A percentile compares a stretch with the other conserved stretches of the same genome.
These are phyloP conservation scores for Apteryx owenii DNA, from an alignment of 2,113 vertebrate genomes.

Conservation along the genomic window DNA sequence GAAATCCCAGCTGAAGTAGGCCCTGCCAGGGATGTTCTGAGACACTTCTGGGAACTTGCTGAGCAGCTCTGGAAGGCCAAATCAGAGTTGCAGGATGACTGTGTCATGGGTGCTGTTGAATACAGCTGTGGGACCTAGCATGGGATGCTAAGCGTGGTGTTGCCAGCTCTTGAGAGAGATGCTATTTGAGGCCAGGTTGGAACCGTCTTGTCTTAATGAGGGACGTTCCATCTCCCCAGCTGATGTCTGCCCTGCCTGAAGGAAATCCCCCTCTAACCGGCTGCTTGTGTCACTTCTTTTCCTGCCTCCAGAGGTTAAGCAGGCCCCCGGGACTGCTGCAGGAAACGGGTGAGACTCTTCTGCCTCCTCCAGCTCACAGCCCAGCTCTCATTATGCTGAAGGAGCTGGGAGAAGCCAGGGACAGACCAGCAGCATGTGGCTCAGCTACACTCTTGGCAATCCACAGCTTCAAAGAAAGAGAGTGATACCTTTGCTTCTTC, in stretches of 20 bases:
- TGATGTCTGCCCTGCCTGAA: background rate
- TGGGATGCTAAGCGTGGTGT: background rate
- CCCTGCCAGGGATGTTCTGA: background rate
- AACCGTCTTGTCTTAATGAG: background rate
- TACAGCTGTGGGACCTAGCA: background rate
- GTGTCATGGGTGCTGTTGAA: accelerated
- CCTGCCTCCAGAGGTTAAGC: background rate
- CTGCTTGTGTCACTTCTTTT: background rate
- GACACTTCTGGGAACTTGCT: background rate
- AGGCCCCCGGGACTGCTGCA: background rate
- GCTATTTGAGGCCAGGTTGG: background rate
- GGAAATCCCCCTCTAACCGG: background rate
- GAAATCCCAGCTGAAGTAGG: background rate
- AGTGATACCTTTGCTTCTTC: background rate
- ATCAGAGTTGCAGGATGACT: accelerated
- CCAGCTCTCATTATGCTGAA: background rate
- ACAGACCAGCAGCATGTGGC: background rate
- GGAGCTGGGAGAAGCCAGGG: background rate
- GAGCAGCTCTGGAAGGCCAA: background rate
- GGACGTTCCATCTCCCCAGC: background rate
- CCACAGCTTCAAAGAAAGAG: background rate
- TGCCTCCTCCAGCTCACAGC: background rate
- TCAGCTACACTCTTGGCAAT: background rate
- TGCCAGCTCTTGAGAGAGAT: background rate
- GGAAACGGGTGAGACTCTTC: background rate